Conservation (phyloP, 2,113 vertebrate species). For the Mionectes macconnelli region DNA sequence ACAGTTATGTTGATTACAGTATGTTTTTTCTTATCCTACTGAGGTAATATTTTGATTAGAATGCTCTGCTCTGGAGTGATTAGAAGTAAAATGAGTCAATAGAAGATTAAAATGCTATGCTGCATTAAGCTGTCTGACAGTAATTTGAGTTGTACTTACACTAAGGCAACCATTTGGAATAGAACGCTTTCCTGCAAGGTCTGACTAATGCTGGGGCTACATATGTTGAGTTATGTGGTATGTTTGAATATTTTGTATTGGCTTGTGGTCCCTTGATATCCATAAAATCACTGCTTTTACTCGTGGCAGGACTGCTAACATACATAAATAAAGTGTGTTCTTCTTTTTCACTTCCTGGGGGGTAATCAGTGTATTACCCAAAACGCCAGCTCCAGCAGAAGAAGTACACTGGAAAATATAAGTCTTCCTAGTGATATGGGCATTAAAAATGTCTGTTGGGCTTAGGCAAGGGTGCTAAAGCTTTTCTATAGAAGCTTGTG, state of each 20-base stretch:
- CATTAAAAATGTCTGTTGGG: slow-evolving; percentile 7
- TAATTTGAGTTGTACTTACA: background rate
- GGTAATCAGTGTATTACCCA: background rate
- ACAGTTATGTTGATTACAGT: background rate
- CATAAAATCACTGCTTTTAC: slow-evolving; percentile 11
- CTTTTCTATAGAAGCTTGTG: background rate
- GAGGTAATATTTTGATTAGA: background rate
- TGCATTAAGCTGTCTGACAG: background rate
- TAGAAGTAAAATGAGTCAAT: background rate
- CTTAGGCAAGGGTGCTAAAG: background rate
- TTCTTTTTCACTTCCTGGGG: background rate
- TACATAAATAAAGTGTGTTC: background rate
- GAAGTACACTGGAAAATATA: background rate
- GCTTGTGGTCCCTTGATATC: background rate
- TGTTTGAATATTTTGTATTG: background rate
- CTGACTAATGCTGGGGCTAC: background rate
- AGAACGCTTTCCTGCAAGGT: background rate
- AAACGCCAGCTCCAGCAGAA: background rate
- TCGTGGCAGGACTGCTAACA: background rate
- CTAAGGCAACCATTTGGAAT: background rate
- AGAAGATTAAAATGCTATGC: background rate
- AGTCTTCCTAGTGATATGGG: slow-evolving; percentile 3
- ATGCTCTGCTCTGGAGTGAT: background rate
- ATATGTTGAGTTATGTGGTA: background rate
- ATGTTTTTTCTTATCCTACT: background rate